Conservation (phyloP, 1,140 invertebrate species). For the Popillia japonica region DNA sequence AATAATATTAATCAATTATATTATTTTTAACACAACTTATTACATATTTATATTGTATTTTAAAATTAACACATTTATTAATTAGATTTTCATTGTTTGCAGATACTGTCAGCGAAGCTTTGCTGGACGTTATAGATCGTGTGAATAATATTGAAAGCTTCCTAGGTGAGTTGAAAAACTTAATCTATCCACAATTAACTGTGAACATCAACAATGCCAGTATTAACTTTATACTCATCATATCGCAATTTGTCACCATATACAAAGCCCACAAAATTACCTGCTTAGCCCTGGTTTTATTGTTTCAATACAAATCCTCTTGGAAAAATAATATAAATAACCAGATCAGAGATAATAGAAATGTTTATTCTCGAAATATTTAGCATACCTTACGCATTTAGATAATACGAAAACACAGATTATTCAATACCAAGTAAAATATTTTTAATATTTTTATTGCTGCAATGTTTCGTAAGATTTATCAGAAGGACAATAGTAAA, state of each 20-base stretch:
- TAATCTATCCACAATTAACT: background rate
- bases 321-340: background rate
- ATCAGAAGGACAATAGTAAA: too few relatives aligned
- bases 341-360: slow-evolving; percentile 4
- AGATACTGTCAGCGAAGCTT: slow-evolving; percentile 1
- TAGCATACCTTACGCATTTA: background rate
- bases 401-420: background rate
- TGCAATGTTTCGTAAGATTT: too few relatives aligned
- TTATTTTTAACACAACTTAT: too few relatives aligned
- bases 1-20: too few relatives aligned
- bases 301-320: background rate
- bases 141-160: background rate
- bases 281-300: background rate
- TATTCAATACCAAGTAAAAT: background rate
- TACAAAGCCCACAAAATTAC: background rate
- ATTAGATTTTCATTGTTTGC: background rate
- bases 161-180: background rate
- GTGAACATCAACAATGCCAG: background rate
- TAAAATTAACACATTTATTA: too few relatives aligned
- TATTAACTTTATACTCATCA: background rate
- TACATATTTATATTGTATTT: too few relatives aligned
- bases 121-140: background rate
- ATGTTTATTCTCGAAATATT: slow-evolving; percentile 16
- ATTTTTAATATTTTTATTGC: background rate
- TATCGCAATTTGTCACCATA: slow-evolving; percentile 23